A percentile compares a stretch with the other conserved stretches of the same genome.
Evolutionary conservation across 2,113 vertebrate species (phyloP).

Genomic region (Ramphastos sulfuratus): DNA sequence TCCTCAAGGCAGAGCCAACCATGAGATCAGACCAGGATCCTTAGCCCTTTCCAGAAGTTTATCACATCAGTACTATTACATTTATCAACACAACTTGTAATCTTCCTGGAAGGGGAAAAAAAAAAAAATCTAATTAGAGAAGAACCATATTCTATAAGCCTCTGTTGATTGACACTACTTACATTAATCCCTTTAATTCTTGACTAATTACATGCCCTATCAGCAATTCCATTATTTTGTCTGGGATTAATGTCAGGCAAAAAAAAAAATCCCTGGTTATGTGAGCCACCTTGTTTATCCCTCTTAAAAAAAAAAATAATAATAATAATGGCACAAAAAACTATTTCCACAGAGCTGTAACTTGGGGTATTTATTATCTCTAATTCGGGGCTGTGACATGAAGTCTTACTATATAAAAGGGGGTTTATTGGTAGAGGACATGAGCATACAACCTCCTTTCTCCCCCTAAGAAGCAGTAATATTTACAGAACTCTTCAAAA

Average conservation of each 20-base stretch:
- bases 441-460: not conserved
- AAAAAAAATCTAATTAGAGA: constrained; percentile 34
- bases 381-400: constrained; percentile 16
- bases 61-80: not conserved
- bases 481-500: constrained; percentile 17
- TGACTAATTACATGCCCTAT: constrained; percentile 62
- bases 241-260: constrained; percentile 50
- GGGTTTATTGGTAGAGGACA: not conserved
- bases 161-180: constrained; percentile 36
- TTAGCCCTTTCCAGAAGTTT: not conserved
- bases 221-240: constrained; percentile 63
- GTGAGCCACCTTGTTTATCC: constrained; percentile 33
- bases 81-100: constrained; percentile 39
- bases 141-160: not conserved
- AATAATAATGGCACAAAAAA: not conserved
- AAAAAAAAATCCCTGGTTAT: not conserved
- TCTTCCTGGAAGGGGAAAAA: not conserved
- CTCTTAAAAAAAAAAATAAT: not conserved
- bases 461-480: not conserved
- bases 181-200: constrained; percentile 61
- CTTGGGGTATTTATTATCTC: constrained; percentile 13
- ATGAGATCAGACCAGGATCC: not conserved
- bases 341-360: not conserved
- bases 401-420: not conserved
- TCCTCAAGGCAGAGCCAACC: not conserved